A percentile compares a stretch with the other conserved stretches of the same genome.
Evolutionary conservation across 2,113 vertebrate genomes (phyloP).

Genomic region (Xerus inauris): DNA sequence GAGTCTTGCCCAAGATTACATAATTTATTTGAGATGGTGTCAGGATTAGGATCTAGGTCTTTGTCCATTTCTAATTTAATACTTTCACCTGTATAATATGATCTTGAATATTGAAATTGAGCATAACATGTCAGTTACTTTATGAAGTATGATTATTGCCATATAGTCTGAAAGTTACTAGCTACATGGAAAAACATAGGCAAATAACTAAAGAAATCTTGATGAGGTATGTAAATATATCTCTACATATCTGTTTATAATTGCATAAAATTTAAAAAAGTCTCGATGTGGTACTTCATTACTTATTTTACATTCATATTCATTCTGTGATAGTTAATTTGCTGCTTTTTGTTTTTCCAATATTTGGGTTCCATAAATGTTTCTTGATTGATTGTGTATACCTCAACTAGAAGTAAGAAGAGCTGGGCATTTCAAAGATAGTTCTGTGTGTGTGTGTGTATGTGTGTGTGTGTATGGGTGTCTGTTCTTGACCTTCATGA

Average conservation of each 20-base stretch:
- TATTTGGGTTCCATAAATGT: background rate
- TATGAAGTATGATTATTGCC: background rate
- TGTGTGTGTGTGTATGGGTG: background rate
- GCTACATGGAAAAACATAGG: background rate
- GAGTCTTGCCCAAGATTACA: background rate
- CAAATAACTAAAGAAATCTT: background rate
- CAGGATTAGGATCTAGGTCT: background rate
- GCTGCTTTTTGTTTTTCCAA: background rate
- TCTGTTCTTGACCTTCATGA: background rate
- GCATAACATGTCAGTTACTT: background rate
- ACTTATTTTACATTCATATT: conserved; percentile 19
- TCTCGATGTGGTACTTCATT: background rate
- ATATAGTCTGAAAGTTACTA: background rate
- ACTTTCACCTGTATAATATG: background rate
- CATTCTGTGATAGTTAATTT: background rate
- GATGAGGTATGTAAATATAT: background rate
- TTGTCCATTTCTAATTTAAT: background rate
- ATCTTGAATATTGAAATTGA: background rate
- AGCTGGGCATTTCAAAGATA: background rate
- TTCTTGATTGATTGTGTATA: background rate
- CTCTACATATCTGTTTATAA: background rate
- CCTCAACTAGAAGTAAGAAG: background rate
- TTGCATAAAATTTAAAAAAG: background rate
- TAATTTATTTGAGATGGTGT: background rate
- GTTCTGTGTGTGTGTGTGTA: background rate